Conservation (phyloP, 2,797 vertebrate genomes). For the Muscicapa comitata region DNA sequence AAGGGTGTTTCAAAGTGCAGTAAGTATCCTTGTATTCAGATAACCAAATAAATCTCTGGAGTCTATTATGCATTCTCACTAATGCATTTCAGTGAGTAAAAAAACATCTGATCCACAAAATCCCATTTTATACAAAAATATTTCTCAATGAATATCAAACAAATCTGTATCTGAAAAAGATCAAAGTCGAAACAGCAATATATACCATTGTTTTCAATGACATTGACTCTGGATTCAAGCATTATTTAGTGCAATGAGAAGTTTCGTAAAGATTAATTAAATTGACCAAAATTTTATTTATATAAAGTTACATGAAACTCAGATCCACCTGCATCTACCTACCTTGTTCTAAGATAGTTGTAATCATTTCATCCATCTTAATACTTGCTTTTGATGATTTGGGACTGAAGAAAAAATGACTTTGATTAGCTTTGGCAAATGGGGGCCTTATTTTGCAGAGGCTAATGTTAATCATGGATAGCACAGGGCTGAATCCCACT, state of each 20-base stretch:
- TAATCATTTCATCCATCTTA: background rate
- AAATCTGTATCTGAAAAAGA: background rate
- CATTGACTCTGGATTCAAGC: background rate
- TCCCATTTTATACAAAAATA: background rate
- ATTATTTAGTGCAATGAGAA: background rate
- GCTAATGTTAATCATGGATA: background rate
- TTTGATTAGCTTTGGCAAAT: background rate
- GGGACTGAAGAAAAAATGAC: background rate
- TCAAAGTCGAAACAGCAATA: background rate
- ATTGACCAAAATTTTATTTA: background rate
- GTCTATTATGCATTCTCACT: background rate
- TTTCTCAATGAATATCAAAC: background rate
- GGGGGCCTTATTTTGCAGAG: background rate
- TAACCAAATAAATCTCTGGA: background rate
- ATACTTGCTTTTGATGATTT: slow-evolving; percentile 2
- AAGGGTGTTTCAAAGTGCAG: background rate
- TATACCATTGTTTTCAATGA: background rate
- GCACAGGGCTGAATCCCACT: background rate
- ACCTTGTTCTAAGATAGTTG: background rate
- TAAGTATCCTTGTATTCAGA: background rate
- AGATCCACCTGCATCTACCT: background rate
- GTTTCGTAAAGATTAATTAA: background rate
- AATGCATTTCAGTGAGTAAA: background rate
- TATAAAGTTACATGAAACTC: background rate
- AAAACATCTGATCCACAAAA: background rate